Conservation (phyloP, 2,113 vertebrate species). For the Callipepla californica region DNA sequence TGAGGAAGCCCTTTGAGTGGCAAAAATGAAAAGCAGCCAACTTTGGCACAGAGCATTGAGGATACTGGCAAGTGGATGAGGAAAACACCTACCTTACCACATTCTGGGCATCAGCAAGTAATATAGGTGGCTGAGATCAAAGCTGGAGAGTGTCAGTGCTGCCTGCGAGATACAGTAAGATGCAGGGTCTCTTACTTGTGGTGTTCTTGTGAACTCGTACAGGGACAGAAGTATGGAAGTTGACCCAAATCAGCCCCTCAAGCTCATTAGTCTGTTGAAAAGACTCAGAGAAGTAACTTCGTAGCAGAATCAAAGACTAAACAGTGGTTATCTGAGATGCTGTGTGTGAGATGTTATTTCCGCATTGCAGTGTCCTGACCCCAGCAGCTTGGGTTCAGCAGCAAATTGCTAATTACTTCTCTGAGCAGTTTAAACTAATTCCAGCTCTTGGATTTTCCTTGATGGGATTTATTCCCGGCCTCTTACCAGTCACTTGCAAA, state of each 20-base stretch:
- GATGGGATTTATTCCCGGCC: neutral
- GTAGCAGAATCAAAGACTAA: neutral
- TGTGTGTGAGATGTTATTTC: neutral
- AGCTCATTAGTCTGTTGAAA: neutral
- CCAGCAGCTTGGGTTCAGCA: neutral
- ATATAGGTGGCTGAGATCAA: neutral
- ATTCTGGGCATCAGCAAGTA: neutral
- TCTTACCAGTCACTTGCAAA: neutral
- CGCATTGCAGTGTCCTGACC: fast-evolving
- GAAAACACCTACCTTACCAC: neutral
- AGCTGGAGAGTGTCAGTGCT: neutral
- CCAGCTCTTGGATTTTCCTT: neutral
- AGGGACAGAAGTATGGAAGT: neutral
- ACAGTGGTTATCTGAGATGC: neutral
- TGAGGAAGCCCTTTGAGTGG: neutral
- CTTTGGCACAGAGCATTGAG: neutral
- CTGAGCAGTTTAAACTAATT: neutral
- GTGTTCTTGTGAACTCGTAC: neutral
- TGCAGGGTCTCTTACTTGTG: neutral
- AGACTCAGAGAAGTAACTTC: neutral
- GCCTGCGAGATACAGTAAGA: neutral
- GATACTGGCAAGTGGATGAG: neutral
- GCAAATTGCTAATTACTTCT: neutral
- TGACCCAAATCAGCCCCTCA: neutral
- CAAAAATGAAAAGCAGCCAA: neutral